Evolutionary conservation across 2,888 invertebrate species (phyloP), one percentile per base, ranked within the genome.

Genomic region (Clivina fossor): DNA sequence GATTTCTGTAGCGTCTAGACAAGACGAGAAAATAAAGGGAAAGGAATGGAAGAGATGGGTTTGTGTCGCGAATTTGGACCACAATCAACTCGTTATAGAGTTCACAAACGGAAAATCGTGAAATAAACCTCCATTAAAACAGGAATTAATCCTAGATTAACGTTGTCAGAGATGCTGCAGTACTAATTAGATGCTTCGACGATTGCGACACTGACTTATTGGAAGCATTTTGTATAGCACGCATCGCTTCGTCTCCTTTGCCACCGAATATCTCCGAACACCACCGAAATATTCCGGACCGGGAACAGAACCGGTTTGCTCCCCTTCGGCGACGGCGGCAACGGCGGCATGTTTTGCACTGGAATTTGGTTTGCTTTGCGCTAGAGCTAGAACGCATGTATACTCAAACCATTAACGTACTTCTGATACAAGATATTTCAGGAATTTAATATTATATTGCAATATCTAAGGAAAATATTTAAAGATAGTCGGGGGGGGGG

Each of bases 121-220:
- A 53, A 53, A 43, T 53, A 53, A 53, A 43, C 44, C 53, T 66
- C 67, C 67, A 67, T 66, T 71, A 70, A 71, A 72, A 69, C 70
- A 68, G 62, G 64, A 69, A 69, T 68, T 74, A 73, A 74, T 74
- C 73, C 69, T 41, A 68, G 74, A 73, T 74, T 74, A 74, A 68
- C 69, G 66, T 70, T 73, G 74, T 74, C 69, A 70, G 71, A 71
- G 69, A 71, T 71, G 70, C 70, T 71, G 69, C 71, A 73, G 72
- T 73, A 74, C 73, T 73, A 74, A 74, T 74, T 74, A 73, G 74
- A 73, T 74, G 74, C 73, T 74, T 74, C 72, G 71, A 65, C 68
- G 67, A 69, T 67, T 69, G 69, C 69, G 74, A 74, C 74, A 72
- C 67, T 74, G 73, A 74, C 68, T 73, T 74, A 74, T 74, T 71